Percentiles rank a stretch among this genome's conserved stretches.
Conservation (phyloP, 30 jellyfish, hydroid and myxozoan genomes). For the Haliclystus octoradiatus region DNA sequence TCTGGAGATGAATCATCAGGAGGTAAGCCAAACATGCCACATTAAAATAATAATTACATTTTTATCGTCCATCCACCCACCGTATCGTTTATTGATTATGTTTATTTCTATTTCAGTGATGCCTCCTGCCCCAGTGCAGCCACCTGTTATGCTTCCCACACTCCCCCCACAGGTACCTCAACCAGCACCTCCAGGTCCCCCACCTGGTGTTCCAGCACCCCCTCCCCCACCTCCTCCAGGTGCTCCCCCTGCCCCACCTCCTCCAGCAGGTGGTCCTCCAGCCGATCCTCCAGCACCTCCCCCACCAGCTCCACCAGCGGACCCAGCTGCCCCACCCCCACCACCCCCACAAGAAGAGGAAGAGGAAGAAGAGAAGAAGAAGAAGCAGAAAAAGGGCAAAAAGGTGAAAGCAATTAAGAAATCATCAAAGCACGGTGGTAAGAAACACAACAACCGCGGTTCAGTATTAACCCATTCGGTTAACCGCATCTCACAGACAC, state of each 20-base stretch:
- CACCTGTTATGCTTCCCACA: neutral
- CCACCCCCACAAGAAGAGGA: conserved; percentile 9
- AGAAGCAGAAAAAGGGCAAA: neutral
- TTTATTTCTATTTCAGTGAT: neutral
- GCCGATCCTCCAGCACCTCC: neutral
- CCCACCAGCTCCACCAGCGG: conserved; percentile 11
- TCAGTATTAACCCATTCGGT: conserved; percentile 71
- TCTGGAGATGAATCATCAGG: too few species aligned
- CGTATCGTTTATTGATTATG: neutral
- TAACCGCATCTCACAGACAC: conserved; percentile 81
- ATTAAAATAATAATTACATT: too few species aligned
- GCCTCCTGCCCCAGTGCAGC: neutral
- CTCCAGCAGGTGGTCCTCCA: neutral
- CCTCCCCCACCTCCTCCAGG: conserved; percentile 1
- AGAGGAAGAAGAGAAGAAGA: neutral
- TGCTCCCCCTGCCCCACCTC: conserved; percentile 1
- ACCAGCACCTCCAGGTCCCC: neutral
- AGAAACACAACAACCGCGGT: conserved; percentile 66
- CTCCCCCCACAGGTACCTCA: neutral
- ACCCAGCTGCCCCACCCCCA: neutral
- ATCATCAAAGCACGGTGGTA: too few species aligned
- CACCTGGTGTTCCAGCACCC: neutral
- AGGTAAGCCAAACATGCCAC: too few species aligned
- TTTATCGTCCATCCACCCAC: too few species aligned
- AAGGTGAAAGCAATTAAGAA: conserved; percentile 7